These are phyloP conservation scores for Brassicogethes aeneus DNA, from an alignment of 2,888 invertebrate genomes.

Conservation along the genomic window DNA sequence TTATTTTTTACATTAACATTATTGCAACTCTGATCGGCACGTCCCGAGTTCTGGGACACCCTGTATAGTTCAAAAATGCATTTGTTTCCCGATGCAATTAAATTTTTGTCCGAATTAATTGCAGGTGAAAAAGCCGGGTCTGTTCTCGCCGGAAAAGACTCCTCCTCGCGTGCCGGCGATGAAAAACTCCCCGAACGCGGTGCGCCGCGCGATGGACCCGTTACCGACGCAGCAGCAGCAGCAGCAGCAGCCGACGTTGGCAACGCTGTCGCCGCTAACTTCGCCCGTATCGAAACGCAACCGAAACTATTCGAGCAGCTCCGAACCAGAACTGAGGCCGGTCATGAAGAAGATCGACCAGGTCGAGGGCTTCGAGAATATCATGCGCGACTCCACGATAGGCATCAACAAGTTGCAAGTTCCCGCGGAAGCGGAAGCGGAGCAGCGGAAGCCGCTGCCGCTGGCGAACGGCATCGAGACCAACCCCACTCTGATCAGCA, in stretches of 20 bases:
- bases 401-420: constrained; percentile 15
- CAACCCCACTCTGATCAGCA: constrained; percentile 62
- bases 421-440: neutral
- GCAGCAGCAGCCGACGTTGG: constrained; percentile 11
- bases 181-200: constrained; percentile 6
- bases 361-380: constrained; percentile 52
- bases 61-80: no score
- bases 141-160: constrained; percentile 59
- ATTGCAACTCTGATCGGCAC: no score
- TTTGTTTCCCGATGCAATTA: no score
- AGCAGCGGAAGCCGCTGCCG: constrained; percentile 20
- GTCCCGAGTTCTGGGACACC: no score
- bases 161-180: constrained; percentile 36
- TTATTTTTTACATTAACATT: no score
- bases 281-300: constrained; percentile 30
- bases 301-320: constrained; percentile 37
- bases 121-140: constrained; percentile 50
- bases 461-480: constrained; percentile 60
- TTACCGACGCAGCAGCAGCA: constrained; percentile 12
- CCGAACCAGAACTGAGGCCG: constrained; percentile 53
- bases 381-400: constrained; percentile 46
- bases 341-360: constrained; percentile 56
- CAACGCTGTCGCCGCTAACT: constrained; percentile 23
- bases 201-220: constrained; percentile 3
- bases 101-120: no score